Base-by-base conservation (phyloP, 2,888 invertebrate species). In the Meta bourneti region DNA sequence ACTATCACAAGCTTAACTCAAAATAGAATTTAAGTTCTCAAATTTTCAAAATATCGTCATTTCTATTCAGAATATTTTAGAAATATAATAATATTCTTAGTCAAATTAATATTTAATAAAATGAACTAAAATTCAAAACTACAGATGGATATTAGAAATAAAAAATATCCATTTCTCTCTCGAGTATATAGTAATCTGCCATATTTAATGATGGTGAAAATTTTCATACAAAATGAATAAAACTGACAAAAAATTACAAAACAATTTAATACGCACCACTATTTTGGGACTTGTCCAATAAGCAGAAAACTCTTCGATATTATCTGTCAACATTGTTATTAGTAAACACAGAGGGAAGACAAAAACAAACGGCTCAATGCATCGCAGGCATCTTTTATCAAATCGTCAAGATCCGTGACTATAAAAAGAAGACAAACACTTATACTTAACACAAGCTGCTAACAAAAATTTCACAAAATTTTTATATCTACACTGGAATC, bases 281-380 rank as follows among this genome's bases (percentile, higher is more conserved):
- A 93, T 70, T 89, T 91, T 93, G 13, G 93, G 93, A 90, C 93
- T 93, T 16, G 93, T 93, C 93, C 93, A 93, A 61, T 90, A 90
- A 69, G 91, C 93, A 48, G 79, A 88, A 49, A 89, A 91, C 51
- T 92, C 89, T 86, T 88, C 88, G 69, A 88, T 88, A 84, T 88
- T 89, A 75, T 92, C 91, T 6, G 91, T 69, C 82, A 91, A 54
- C 91, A 91, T 91, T 54, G 34, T 86, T 61, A 85, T n/a, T 54
- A 6, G 20, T 16, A 61, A 16, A 75, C 84, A 84, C 61, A 74
- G 61, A 74, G n/a, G 52, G 9, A 52, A 74, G 74, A 61, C 75
- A 75, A 78, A 16, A 84, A 34, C 61, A 75, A 54, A 74, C 8
- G n/a, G 51, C 34, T 84, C 52, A 84, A 54, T 34, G 48, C 11